These are phyloP conservation scores for Acipenser ruthenus DNA, from an alignment of 2,797 vertebrate genomes.

Conservation along the genomic window DNA sequence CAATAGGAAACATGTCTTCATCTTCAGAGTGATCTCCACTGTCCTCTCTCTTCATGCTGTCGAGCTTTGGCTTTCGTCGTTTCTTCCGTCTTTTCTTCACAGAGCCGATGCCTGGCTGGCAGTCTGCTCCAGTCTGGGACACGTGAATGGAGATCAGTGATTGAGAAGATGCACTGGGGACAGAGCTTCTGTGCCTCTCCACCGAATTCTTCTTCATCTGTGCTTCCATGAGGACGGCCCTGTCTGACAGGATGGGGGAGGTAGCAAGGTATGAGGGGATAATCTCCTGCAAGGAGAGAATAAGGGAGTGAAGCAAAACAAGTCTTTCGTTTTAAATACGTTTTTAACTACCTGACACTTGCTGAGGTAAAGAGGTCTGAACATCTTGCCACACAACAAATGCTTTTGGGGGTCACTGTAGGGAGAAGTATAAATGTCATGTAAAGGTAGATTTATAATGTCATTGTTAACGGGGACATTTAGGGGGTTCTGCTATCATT, in stretches of 20 bases:
- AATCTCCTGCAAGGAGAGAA: constrained; percentile 55
- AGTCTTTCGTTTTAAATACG: not conserved
- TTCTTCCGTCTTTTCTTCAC: constrained; percentile 84
- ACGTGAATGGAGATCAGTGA: constrained; percentile 34
- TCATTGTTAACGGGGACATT: too few species aligned
- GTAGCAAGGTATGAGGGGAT: constrained; percentile 83
- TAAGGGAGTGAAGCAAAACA: not conserved
- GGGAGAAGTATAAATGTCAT: not conserved
- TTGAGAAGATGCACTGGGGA: constrained; percentile 30
- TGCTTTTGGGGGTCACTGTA: not conserved
- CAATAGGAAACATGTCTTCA: constrained; percentile 89
- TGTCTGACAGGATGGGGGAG: constrained; percentile 79
- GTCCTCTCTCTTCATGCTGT: constrained; percentile 72
- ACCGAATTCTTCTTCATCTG: constrained; percentile 59
- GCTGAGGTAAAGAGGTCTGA: too few species aligned
- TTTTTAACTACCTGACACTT: too few species aligned
- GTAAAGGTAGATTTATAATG: not conserved
- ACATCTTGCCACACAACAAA: not conserved
- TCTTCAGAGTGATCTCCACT: constrained; percentile 72
- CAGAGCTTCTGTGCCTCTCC: constrained; percentile 51
- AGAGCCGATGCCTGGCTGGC: constrained; percentile 26
- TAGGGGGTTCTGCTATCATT: too few species aligned
- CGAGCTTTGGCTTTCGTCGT: constrained; percentile 73
- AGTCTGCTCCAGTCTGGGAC: constrained; percentile 46
- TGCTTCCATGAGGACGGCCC: constrained; percentile 70